A percentile compares a stretch with the other conserved stretches of the same genome.
phyloP scores from a whole-genome alignment of 2,797 vertebrate species.

The Remorina albescens region DNA sequence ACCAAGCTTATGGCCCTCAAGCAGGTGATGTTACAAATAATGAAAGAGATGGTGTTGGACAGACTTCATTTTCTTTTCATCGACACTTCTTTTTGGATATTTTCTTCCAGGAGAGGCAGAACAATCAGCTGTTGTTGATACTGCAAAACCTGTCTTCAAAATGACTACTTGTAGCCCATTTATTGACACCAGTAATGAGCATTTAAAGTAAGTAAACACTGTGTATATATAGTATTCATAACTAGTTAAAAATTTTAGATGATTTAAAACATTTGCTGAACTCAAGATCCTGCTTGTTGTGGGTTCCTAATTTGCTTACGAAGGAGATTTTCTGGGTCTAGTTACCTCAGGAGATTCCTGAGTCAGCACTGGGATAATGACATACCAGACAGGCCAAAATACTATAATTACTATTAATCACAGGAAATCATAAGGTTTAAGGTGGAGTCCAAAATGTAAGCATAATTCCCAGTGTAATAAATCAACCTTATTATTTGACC shows the following conservation, averaged over 20 bases:
- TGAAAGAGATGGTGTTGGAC: neutral
- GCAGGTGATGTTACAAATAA: conserved; percentile 50
- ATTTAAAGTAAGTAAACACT: conserved; percentile 65
- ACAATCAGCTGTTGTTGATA: conserved; percentile 64
- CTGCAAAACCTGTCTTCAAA: conserved; percentile 77
- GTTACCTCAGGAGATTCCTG: conserved; percentile 2
- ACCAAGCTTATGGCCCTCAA: conserved; percentile 37
- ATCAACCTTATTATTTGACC: neutral
- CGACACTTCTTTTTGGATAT: neutral
- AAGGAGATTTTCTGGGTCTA: neutral
- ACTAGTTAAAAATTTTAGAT: neutral
- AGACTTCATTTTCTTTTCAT: neutral
- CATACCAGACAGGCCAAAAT: neutral
- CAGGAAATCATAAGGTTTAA: conserved; percentile 7
- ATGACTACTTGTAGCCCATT: conserved; percentile 63
- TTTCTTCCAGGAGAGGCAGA: conserved; percentile 55
- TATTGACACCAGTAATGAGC: conserved; percentile 21
- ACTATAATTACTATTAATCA: conserved; percentile 11
- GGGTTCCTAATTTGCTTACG: neutral
- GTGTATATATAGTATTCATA: neutral
- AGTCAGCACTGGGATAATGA: neutral
- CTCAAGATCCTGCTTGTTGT: neutral
- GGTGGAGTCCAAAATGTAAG: neutral
- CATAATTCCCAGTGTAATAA: conserved; percentile 1
- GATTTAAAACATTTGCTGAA: neutral